Evolutionary conservation across 1,140 invertebrate species (phyloP), one percentile per base, ranked within the genome.

Genomic region (Eumeta japonica): DNA sequence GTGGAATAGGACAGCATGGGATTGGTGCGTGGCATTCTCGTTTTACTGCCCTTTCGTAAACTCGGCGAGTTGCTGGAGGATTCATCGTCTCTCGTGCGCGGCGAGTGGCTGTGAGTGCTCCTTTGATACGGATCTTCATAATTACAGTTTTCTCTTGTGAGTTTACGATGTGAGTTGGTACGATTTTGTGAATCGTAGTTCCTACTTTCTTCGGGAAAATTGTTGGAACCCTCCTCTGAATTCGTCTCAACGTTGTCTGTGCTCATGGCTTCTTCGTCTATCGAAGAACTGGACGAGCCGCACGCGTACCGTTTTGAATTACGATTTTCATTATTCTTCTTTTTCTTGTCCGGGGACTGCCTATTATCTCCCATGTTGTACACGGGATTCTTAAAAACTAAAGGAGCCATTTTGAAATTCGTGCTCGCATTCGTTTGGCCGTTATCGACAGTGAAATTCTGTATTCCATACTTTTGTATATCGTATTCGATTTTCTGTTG

Each of bases 321-420:
- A 51, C 70, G 64, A 36, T 67, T 74, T 19, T 74, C 70, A 55
- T 53, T 63, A 28, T 50, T 55, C 37, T 54, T 58, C 40, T 68
- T 72, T 19, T 18, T 28, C 28, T 62, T 61, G 34, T 70, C 64
- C 34, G 67, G 64, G 37, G 60, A 43, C 39, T 68, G 68, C 49
- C 66, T 46, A 50, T 67, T 59, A 38, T 77, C 67, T 29, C 84
- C 84, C 76, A 86, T 81, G 52, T 86, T 85, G 60, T 92, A 93
- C 29, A 91, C 84, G 2, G 90, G 90, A 75, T 93, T 94, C 19
- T 88, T 87, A 50, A 94, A 93, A 17, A 90, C 89, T 31, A 94
- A 60, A 3, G 90, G 88, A 36, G 84, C 78, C 19, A 77, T 49
- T 38, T 71, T 73, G 10, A 65, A 49, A 39, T 63, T 67, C n/a